phyloP scores from a whole-genome alignment of 2,797 vertebrate genomes.

The Pelodytes ibericus region DNA sequence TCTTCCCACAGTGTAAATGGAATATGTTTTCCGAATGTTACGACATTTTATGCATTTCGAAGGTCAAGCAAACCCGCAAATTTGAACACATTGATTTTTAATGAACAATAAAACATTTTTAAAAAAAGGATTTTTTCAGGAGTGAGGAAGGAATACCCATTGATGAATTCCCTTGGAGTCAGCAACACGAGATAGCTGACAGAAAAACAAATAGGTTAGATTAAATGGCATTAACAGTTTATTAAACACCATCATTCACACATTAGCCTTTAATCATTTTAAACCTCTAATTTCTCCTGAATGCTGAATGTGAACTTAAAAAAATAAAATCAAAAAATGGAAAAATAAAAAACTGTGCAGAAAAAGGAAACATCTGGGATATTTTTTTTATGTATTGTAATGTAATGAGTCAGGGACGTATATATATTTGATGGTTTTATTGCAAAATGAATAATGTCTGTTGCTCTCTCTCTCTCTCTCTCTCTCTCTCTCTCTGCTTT shows the following conservation, averaged over 20 bases:
- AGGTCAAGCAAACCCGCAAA: neutral
- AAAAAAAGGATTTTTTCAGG: too few species aligned
- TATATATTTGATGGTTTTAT: constrained; percentile 66
- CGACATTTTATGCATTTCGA: neutral
- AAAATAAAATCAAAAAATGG: too few species aligned
- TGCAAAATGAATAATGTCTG: constrained; percentile 67
- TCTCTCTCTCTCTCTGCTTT: constrained; percentile 58
- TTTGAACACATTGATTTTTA: neutral
- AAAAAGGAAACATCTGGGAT: constrained; percentile 71
- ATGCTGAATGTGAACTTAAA: constrained; percentile 55
- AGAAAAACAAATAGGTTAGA: constrained; percentile 42
- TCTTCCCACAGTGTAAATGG: neutral
- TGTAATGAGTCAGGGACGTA: constrained; percentile 64
- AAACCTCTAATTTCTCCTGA: constrained; percentile 51
- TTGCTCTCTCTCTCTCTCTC: constrained; percentile 60
- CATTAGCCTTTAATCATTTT: constrained; percentile 46
- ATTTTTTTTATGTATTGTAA: constrained; percentile 47
- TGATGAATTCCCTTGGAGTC: neutral
- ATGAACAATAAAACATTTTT: neutral
- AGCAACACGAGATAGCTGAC: constrained; percentile 34
- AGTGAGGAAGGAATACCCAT: neutral
- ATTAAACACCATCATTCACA: constrained; percentile 57
- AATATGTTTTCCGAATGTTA: neutral
- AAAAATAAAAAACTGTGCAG: constrained; percentile 31
- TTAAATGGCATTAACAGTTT: constrained; percentile 44